Base-by-base conservation (phyloP, 2,888 invertebrate genomes). In the Melanostoma scalare region DNA sequence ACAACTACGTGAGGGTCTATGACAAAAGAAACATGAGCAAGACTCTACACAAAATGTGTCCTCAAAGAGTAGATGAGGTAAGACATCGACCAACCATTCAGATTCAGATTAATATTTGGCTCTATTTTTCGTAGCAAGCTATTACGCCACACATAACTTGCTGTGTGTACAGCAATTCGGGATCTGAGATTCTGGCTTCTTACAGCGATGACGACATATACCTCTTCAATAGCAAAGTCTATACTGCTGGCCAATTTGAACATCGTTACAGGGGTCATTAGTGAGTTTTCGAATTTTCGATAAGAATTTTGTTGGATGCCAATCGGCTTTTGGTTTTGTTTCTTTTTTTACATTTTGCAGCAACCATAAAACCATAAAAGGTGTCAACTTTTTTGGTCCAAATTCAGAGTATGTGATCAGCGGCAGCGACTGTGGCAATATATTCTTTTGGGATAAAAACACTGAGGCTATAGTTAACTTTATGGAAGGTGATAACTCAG, bases 171-270 rank as follows among this genome's bases (percentile, higher is more conserved):
- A 98, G 96, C 91, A 94, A 96, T 92, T 95, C 96, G 91, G 98
- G 98, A 52, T 94, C 95, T 63, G 97, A 98, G 92, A 94, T 99
- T 65, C 92, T 99, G 8, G 98, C 96, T n/a, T 96, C 97, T 0
- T 98, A 98, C 90, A 98, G 96, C 90, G 97, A 98, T 89, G 97
- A 97, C 84, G 96, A 97, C 87, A 96, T 99, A 86, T 98, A 97
- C 91, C 92, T 98, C 44, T 98, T 97, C 89, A 95, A 97, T 89
- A 93, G 94, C 20, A 92, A 90, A 52, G 89, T 89, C 2, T 93
- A 93, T 85, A 90, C 91, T 68, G 68, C 86, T 4, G 92, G 92
- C 36, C 91, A 92, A 86, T 93, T 88, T 86, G 89, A 91, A 85
- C 93, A 92, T 91, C 93, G 89, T 68, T 95, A 94, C 87, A 91